A percentile compares a stretch with the other conserved stretches of the same genome.
Conservation (phyloP, 2,888 invertebrate species). For the Calameuta pallipes region DNA sequence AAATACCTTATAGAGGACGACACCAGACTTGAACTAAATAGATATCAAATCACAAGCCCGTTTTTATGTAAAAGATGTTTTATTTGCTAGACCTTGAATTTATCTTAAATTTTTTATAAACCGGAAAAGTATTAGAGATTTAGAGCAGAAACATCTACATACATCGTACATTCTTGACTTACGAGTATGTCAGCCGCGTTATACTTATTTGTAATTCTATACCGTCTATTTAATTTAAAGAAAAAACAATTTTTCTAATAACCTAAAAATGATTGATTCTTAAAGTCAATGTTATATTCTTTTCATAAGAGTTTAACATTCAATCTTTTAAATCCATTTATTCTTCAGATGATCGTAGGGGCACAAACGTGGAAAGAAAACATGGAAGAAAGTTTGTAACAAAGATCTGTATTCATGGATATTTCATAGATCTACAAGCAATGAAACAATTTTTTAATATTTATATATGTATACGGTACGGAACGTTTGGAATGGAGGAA, state of each 20-base stretch:
- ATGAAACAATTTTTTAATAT: constrained; percentile 30
- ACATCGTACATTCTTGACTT: background rate
- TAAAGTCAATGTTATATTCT: background rate
- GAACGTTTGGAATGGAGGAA: constrained; percentile 34
- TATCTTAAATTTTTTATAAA: background rate
- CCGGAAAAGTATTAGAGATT: background rate
- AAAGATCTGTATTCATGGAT: constrained; percentile 40
- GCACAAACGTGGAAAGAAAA: background rate
- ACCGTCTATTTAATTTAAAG: background rate
- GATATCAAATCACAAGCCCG: background rate
- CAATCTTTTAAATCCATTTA: background rate
- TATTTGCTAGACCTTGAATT: background rate
- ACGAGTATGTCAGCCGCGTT: background rate
- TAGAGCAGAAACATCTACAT: background rate
- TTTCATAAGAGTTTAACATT: background rate
- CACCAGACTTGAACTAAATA: background rate
- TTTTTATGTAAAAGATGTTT: background rate
- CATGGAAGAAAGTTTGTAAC: constrained; percentile 28
- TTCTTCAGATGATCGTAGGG: background rate
- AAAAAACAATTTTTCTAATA: background rate
- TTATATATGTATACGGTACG: constrained; percentile 25
- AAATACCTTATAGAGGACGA: background rate
- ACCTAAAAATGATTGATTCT: background rate
- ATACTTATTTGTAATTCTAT: background rate
- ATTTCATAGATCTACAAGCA: constrained; percentile 37